Evolutionary conservation across 2,888 invertebrate genomes (phyloP).

Genomic region (Rhagium mordax): DNA sequence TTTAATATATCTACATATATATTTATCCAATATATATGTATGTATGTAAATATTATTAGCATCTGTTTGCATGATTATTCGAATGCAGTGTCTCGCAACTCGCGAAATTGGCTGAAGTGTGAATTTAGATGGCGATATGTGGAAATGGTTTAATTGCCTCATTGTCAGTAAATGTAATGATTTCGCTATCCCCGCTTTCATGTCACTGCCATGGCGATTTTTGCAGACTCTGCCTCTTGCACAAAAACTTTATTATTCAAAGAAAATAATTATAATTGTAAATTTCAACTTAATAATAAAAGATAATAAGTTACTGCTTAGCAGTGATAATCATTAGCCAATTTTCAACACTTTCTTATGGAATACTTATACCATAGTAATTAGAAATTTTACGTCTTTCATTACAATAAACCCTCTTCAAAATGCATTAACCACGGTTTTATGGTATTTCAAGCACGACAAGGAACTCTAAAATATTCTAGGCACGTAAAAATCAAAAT

Average conservation of each 20-base stretch:
- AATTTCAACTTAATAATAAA: slow-evolving; percentile 1
- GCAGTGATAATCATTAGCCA: slow-evolving; percentile 4
- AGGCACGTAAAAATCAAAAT: slow-evolving; percentile 1
- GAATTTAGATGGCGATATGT: background rate
- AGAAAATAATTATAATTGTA: slow-evolving; percentile 18
- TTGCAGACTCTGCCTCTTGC: background rate
- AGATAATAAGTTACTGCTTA: slow-evolving; percentile 3
- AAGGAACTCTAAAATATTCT: background rate
- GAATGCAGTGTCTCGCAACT: background rate
- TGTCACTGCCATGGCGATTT: background rate
- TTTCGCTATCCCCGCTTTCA: too few relatives aligned
- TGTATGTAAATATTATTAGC: background rate
- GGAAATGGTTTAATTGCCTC: too few relatives aligned
- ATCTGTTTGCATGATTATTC: background rate
- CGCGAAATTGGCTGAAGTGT: too few relatives aligned
- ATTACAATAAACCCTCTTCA: slow-evolving; percentile 15
- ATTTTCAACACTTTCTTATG: slow-evolving; percentile 23
- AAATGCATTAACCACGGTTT: slow-evolving; percentile 11
- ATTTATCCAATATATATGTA: background rate
- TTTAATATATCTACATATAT: background rate
- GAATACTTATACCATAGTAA: slow-evolving; percentile 3
- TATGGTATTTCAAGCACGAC: background rate
- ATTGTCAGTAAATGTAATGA: too few relatives aligned
- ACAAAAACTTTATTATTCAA: background rate
- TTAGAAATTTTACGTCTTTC: slow-evolving; percentile 17